A percentile compares a stretch with the other conserved stretches of the same genome.
Evolutionary conservation across 2,113 vertebrate genomes (phyloP).

Genomic region (Sminthopsis crassicaudata): DNA sequence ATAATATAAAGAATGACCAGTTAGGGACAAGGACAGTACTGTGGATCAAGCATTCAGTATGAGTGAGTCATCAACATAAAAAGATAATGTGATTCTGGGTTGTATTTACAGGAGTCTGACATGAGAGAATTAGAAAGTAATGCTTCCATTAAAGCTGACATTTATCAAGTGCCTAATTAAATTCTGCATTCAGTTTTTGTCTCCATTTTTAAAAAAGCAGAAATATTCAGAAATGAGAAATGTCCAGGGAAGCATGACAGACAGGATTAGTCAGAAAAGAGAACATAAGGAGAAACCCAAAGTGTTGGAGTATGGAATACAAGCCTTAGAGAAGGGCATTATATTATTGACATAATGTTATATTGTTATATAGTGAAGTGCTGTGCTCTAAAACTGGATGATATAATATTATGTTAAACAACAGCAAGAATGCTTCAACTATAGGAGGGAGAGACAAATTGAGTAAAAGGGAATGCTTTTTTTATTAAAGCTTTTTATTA

Average conservation of each 20-base stretch:
- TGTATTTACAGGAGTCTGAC: constrained; percentile 5
- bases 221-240: constrained; percentile 1
- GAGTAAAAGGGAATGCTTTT: not conserved
- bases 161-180: not conserved
- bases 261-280: not conserved
- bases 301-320: not conserved
- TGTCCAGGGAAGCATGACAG: not conserved
- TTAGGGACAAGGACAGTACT: not conserved
- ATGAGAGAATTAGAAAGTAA: constrained; percentile 1
- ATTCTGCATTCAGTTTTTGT: constrained; percentile 2
- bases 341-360: not conserved
- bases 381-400: not conserved
- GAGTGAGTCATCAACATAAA: not conserved
- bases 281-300: not conserved
- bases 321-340: not conserved
- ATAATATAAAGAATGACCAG: not conserved
- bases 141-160: constrained; percentile 2
- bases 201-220: not conserved
- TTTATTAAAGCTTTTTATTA: too few species aligned
- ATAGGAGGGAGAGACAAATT: not conserved
- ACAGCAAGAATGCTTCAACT: not conserved
- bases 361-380: not conserved
- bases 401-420: not conserved
- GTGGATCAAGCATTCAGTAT: constrained; percentile 13
- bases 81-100: not conserved